phyloP scores from a whole-genome alignment of 2,797 vertebrate genomes.

The Rhabdophis nuchalis region DNA sequence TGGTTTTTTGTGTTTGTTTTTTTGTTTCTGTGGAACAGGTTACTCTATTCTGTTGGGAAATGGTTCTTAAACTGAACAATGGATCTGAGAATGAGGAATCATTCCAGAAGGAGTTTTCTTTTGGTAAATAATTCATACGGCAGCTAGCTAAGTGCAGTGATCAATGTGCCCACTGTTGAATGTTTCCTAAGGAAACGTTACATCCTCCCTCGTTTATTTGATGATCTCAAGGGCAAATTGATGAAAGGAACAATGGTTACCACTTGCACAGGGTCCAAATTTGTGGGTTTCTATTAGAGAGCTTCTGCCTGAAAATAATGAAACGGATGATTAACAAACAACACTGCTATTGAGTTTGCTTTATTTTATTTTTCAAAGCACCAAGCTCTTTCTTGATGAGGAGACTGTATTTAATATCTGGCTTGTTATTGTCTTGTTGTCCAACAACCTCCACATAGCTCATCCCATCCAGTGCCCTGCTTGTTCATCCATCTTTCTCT shows the following conservation, averaged over 20 bases:
- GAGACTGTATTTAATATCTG: neutral
- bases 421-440: conserved; percentile 24
- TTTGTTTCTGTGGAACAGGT: neutral
- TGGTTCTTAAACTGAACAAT: conserved; percentile 31
- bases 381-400: conserved; percentile 31
- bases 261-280: conserved; percentile 37
- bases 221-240: conserved; percentile 57
- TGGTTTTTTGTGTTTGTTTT: neutral
- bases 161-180: conserved; percentile 56
- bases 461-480: neutral
- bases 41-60: neutral
- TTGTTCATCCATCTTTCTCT: neutral
- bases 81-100: conserved; percentile 29
- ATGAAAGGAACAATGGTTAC: conserved; percentile 46
- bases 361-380: conserved; percentile 34
- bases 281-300: conserved; percentile 50
- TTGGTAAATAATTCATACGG: conserved; percentile 13
- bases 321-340: conserved; percentile 58
- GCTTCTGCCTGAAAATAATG: conserved; percentile 42
- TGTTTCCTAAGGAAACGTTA: conserved; percentile 61
- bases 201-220: conserved; percentile 62
- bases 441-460: neutral
- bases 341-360: neutral
- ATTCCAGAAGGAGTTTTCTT: conserved; percentile 33
- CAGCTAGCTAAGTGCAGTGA: conserved; percentile 50